These are phyloP conservation scores for Odontophorus gujanensis DNA, from an alignment of 2,113 vertebrate species.

Conservation along the genomic window DNA sequence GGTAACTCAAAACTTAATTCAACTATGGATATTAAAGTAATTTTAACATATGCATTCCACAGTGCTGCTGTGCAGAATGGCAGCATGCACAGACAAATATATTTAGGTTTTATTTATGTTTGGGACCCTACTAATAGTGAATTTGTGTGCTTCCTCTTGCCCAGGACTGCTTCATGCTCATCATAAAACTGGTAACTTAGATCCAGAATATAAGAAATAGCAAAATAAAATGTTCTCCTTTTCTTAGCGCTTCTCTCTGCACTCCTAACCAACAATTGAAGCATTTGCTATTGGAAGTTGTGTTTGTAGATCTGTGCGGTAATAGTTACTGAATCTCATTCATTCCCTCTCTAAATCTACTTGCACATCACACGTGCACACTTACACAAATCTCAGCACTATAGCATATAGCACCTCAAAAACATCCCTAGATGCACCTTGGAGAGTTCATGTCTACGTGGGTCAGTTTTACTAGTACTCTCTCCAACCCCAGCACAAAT, in stretches of 20 bases:
- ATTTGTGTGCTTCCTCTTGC: not conserved
- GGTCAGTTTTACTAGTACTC: not conserved
- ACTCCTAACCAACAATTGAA: not conserved
- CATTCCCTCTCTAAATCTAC: not conserved
- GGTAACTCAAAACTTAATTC: not conserved
- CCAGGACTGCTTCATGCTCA: not conserved
- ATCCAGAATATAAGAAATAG: not conserved
- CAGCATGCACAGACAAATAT: not conserved
- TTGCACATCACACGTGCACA: accelerated
- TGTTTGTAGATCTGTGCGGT: not conserved
- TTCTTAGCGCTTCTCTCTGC: not conserved
- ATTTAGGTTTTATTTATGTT: not conserved
- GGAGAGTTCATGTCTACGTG: not conserved
- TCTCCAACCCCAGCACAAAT: accelerated
- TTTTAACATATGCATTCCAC: not conserved
- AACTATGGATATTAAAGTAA: no score
- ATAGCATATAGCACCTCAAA: not conserved
- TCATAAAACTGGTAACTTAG: not conserved
- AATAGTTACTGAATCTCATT: not conserved
- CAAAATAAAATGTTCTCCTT: not conserved
- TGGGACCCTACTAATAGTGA: not conserved
- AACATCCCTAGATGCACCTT: not conserved
- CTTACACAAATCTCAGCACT: not conserved
- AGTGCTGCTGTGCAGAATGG: not conserved
- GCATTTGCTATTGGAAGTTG: not conserved